Percentiles rank a stretch among this genome's conserved stretches.
Evolutionary conservation across 1,140 invertebrate genomes (phyloP).

Genomic region (Anastrepha obliqua): DNA sequence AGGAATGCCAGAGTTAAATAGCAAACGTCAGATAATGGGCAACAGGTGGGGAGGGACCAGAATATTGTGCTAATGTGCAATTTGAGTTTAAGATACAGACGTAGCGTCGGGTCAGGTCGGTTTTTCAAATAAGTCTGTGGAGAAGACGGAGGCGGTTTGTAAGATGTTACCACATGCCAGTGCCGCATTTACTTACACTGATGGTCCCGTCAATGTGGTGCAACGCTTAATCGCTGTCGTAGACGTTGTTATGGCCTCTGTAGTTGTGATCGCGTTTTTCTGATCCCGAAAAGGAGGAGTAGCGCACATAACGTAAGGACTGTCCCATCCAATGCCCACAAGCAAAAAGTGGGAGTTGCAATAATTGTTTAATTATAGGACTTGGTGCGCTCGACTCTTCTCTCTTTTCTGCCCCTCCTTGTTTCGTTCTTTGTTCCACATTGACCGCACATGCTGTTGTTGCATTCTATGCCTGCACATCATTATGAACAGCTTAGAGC

Average conservation of each 20-base stretch:
- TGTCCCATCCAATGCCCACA: slow-evolving; percentile 67
- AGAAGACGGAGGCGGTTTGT: slow-evolving; percentile 68
- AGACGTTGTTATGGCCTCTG: background rate
- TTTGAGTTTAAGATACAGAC: slow-evolving; percentile 16
- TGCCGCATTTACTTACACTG: slow-evolving; percentile 58
- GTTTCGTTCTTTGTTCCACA: slow-evolving; percentile 27
- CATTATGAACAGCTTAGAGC: slow-evolving; percentile 41
- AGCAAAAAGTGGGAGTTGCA: slow-evolving; percentile 74
- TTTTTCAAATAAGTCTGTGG: slow-evolving; percentile 30
- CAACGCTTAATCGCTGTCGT: slow-evolving; percentile 44
- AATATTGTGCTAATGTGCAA: slow-evolving; percentile 31
- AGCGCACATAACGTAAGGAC: slow-evolving; percentile 73
- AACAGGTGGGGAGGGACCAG: slow-evolving; percentile 36
- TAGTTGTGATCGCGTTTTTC: slow-evolving; percentile 60
- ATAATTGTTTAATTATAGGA: slow-evolving; percentile 75
- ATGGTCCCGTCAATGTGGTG: slow-evolving; percentile 25
- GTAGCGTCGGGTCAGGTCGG: slow-evolving; percentile 21
- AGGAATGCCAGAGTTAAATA: background rate
- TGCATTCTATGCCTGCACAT: slow-evolving; percentile 46
- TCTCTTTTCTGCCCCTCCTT: slow-evolving; percentile 64
- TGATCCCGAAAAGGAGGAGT: slow-evolving; percentile 73
- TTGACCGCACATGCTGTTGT: slow-evolving; percentile 34
- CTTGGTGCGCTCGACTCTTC: slow-evolving; percentile 72
- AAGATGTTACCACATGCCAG: slow-evolving; percentile 65
- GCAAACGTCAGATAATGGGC: background rate